Base-by-base conservation (phyloP, 2,888 invertebrate species). In the Pyrrhia umbra region DNA sequence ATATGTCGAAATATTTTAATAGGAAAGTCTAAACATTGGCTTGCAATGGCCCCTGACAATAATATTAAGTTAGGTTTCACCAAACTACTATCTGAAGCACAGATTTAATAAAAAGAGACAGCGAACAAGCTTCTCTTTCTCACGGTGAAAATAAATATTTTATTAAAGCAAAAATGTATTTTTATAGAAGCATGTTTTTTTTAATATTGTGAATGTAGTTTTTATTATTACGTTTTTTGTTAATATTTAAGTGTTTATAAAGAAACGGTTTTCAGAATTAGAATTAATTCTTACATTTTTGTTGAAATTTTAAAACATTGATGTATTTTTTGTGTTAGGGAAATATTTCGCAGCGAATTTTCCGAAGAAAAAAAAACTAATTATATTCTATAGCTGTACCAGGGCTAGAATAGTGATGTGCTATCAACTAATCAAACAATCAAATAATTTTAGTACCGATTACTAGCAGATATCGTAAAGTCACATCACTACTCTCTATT, bases 131-230 rank as follows among this genome's bases (percentile, higher is more conserved):
- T n/a, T 6, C 37, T 50, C 23, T 25, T 23, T 37, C 16, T 10
- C 3, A n/a, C 49, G 9, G 25, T 10, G 1, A 18, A 55, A 23
- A 37, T 1, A n/a, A 21, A 16, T n/a, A 54, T 45, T 65, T 65
- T 40, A 50, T 37, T 52, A 47, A 6, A 52, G 43, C 2, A 52
- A 49, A 6, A 37, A 61, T 67, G 68, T 71, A 73, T 73, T 73
- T 69, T 74, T 73, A 50, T 74, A 72, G 16, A 65, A 69, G 37
- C 43, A 50, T 75, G 65, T 69, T 43, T 70, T 72, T 59, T 37
- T 64, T 34, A 30, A 34, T 34, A 64, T 46, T 58, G 40, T 46
- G 30, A 39, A 43, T 64, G 64, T 72, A 69, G 52, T 64, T 73
- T 72, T 42, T 59, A 68, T 30, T 23, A 21, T 27, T 15, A 2